These are phyloP conservation scores for Xiphias gladius DNA, from an alignment of 2,113 vertebrate species.

Conservation along the genomic window DNA sequence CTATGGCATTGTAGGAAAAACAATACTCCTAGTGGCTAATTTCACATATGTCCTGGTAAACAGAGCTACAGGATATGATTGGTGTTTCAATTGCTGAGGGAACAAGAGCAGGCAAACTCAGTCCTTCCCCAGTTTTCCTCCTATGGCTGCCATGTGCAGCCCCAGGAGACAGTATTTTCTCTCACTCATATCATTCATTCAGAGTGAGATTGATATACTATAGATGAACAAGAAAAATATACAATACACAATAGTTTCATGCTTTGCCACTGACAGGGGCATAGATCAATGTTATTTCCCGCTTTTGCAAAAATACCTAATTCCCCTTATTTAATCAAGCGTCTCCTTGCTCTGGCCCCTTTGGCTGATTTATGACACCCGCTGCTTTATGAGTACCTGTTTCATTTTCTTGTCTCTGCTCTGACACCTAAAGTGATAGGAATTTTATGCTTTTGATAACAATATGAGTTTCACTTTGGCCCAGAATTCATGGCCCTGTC, in stretches of 20 bases:
- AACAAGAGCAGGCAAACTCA: constrained; percentile 32
- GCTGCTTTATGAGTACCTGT: constrained; percentile 85
- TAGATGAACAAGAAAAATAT: constrained; percentile 69
- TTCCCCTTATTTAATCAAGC: constrained; percentile 85
- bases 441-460: constrained; percentile 87
- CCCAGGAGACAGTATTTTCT: constrained; percentile 20
- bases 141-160: not conserved
- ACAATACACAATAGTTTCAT: constrained; percentile 71
- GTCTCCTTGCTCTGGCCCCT: constrained; percentile 59
- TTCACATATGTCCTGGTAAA: constrained; percentile 63
- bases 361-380: constrained; percentile 76
- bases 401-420: constrained; percentile 83
- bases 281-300: constrained; percentile 83
- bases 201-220: constrained; percentile 66
- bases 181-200: constrained; percentile 55
- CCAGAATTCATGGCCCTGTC: constrained; percentile 82
- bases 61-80: constrained; percentile 62
- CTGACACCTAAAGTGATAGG: constrained; percentile 87
- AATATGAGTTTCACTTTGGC: constrained; percentile 85
- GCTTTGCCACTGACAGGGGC: constrained; percentile 70
- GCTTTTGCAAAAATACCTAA: constrained; percentile 84
- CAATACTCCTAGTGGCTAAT: constrained; percentile 54
- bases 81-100: constrained; percentile 47
- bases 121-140: constrained; percentile 22
- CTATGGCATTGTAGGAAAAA: constrained; percentile 59